These are phyloP conservation scores for Stigmatopora argus DNA, from an alignment of 2,113 vertebrate species.

Conservation along the genomic window DNA sequence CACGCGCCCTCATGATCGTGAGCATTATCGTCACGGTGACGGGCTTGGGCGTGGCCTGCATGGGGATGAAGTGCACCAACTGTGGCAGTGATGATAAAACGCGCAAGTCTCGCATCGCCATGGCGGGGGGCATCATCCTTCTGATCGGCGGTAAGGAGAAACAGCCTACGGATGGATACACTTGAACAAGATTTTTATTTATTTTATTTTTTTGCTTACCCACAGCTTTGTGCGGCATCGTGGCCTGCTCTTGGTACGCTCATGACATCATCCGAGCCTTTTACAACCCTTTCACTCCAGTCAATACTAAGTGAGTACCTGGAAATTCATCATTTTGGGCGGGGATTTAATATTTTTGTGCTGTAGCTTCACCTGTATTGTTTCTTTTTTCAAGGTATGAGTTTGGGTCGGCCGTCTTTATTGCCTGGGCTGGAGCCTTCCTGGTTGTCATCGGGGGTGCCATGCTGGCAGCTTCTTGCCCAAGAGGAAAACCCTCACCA, in stretches of 20 bases:
- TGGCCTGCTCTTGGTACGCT: conserved; percentile 80
- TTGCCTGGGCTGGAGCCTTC: conserved; percentile 80
- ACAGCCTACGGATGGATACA: too few species aligned
- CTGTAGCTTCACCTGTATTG: neutral
- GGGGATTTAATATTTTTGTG: too few species aligned
- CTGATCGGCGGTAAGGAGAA: conserved; percentile 71
- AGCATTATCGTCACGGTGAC: conserved; percentile 67
- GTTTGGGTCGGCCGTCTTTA: conserved; percentile 82
- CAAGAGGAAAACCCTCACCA: conserved; percentile 44
- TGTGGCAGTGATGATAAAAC: conserved; percentile 81
- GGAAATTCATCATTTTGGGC: too few species aligned
- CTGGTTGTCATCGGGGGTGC: conserved; percentile 74
- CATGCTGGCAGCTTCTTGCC: conserved; percentile 79
- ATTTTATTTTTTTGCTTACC: neutral
- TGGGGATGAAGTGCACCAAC: conserved; percentile 89
- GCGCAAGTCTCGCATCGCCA: conserved; percentile 77
- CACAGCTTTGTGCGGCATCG: conserved; percentile 72
- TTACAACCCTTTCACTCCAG: conserved; percentile 71
- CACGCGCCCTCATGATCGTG: conserved; percentile 83
- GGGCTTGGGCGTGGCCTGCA: conserved; percentile 70
- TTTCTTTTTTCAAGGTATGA: conserved; percentile 72
- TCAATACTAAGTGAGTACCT: conserved; percentile 78
- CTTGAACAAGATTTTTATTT: too few species aligned
- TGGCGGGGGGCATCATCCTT: conserved; percentile 77
- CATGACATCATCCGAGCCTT: conserved; percentile 79